Percentiles rank a stretch among this genome's conserved stretches.
Conservation (phyloP, 2,888 invertebrate genomes). For the Stenchaetothrips biformis region DNA sequence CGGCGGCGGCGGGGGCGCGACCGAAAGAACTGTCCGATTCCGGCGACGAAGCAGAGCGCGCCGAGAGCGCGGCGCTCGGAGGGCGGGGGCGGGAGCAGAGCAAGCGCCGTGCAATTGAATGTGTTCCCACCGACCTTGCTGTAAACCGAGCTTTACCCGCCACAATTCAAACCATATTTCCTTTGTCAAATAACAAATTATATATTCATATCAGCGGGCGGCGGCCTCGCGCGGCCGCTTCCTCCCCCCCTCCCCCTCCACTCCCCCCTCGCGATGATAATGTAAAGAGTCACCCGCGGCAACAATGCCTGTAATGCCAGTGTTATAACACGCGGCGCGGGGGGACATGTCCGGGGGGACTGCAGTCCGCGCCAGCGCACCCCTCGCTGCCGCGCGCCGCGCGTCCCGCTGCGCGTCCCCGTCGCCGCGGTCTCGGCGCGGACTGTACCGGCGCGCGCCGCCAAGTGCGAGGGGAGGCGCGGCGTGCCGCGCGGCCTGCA, state of each 20-base stretch:
- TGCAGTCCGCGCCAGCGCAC: background rate
- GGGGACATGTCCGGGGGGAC: no score
- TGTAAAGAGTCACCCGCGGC: slow-evolving; percentile 1
- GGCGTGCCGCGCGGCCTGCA: background rate
- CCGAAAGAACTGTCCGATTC: no score
- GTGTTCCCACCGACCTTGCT: background rate
- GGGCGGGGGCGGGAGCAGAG: no score
- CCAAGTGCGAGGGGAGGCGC: background rate
- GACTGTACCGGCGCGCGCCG: background rate
- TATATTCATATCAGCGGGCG: slow-evolving; percentile 4
- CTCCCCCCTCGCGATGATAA: background rate
- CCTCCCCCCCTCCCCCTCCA: background rate
- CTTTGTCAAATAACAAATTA: slow-evolving; percentile 22
- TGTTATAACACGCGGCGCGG: background rate
- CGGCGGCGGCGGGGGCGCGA: no score
- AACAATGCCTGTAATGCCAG: slow-evolving; percentile 3
- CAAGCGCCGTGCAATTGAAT: no score
- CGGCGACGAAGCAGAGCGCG: no score
- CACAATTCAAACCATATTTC: slow-evolving; percentile 21
- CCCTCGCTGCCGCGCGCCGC: background rate
- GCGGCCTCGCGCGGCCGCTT: background rate
- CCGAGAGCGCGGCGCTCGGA: no score
- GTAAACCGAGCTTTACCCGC: slow-evolving; percentile 8
- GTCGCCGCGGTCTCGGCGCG: background rate
- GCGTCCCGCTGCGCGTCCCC: no score